Conservation (phyloP, 2,113 vertebrate species). For the Mugil cephalus region DNA sequence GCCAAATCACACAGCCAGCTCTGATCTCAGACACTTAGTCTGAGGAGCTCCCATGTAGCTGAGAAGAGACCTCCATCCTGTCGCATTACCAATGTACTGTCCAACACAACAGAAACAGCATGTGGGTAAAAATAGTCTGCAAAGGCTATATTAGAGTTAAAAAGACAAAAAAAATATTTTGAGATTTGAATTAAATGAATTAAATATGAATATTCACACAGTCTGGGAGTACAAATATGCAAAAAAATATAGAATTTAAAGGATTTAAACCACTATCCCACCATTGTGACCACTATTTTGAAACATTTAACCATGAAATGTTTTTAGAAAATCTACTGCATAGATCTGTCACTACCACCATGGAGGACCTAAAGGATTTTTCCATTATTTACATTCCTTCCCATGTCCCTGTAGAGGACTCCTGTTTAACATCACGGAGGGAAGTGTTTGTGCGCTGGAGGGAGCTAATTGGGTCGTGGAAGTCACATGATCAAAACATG, state of each 20-base stretch:
- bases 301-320: too few species aligned
- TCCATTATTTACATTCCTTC: background rate
- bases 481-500: conserved; percentile 33
- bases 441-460: background rate
- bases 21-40: conserved; percentile 47
- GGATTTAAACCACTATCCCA: too few species aligned
- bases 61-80: conserved; percentile 19
- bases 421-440: background rate
- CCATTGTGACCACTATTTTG: too few species aligned
- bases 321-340: too few species aligned
- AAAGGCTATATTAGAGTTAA: too few species aligned
- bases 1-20: conserved; percentile 32
- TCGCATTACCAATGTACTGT: background rate
- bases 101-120: background rate
- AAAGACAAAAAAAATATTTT: too few species aligned
- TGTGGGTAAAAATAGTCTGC: background rate
- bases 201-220: too few species aligned
- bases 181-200: too few species aligned
- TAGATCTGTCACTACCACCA: background rate
- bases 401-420: too few species aligned
- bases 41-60: conserved; percentile 8
- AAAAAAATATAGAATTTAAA: too few species aligned
- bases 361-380: background rate
- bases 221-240: too few species aligned
- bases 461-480: conserved; percentile 21